Evolutionary conservation across 2,797 vertebrate species (phyloP).

Genomic region (Odontamblyopus lacepedii): DNA sequence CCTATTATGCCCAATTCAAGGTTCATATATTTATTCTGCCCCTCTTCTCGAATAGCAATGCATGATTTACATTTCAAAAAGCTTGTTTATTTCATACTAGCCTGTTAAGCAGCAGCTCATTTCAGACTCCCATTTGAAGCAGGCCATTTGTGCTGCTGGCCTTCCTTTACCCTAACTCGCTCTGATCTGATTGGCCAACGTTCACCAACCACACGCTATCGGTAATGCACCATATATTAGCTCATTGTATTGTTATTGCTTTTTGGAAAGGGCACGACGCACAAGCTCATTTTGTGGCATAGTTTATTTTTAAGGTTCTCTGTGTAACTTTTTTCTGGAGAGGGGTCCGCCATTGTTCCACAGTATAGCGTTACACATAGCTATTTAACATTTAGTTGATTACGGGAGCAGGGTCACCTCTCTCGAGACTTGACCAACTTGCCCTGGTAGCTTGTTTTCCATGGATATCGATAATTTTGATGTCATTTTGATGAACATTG

Average conservation of each 20-base stretch:
- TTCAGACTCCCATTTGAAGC: constrained; percentile 13
- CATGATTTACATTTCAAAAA: constrained; percentile 21
- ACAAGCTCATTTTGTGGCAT: not conserved
- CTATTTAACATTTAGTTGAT: too few relatives aligned
- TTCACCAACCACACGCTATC: not conserved
- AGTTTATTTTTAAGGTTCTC: not conserved
- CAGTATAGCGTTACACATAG: not conserved
- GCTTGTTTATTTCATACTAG: constrained; percentile 21
- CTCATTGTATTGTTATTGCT: not conserved
- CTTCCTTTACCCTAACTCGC: not conserved
- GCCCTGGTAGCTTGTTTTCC: too few relatives aligned
- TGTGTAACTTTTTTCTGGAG: not conserved
- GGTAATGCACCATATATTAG: constrained; percentile 6
- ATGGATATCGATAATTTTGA: too few relatives aligned
- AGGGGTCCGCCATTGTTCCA: not conserved
- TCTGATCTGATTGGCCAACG: constrained; percentile 1
- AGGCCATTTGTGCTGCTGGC: constrained; percentile 4
- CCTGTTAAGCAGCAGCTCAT: constrained; percentile 16
- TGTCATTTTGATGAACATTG: too few relatives aligned
- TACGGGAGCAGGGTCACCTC: too few relatives aligned
- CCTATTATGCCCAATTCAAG: constrained; percentile 9
- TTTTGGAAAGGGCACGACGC: not conserved
- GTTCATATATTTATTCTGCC: constrained; percentile 6
- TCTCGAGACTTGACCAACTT: too few relatives aligned
- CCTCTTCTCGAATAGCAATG: constrained; percentile 13